Evolutionary conservation across 2,797 vertebrate species (phyloP), one percentile per base, ranked within the genome.

Genomic region (Periophthalmus magnuspinnatus): DNA sequence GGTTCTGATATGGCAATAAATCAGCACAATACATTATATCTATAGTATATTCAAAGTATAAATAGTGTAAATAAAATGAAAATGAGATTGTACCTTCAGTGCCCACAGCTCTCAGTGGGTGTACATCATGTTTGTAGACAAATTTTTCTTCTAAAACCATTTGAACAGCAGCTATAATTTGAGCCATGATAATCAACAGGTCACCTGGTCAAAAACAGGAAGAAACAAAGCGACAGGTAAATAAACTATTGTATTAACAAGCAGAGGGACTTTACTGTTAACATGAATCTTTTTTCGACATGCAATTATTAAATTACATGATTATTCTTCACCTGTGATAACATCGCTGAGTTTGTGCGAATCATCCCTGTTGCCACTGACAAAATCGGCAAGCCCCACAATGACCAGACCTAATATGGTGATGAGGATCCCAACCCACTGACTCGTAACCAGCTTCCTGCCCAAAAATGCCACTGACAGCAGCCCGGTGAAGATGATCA

Each of bases 81-180:
- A 32, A 19, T 17, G 32, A 65, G 8, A 21, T 21, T 69, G 19
- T 89, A 98, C 97, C 97, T 91, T 97, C 97, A 0, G 93, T 97
- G 52, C 96, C 97, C 0, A 97, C 96, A 0, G 96, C 96, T 34
- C 85, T 91, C 7, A 98, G 92, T 0, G 96, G 97, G 81, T 97
- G 96, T 17, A 97, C 95, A 0, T 97, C 93, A 2, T 98, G 96
- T 68, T 92, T 96, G 89, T 95, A 97, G 86, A 98, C 91, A 71
- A 98, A 96, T 78, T 97, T 98, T 82, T 98, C 96, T 75, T 98
- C 96, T 56, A 98, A 90, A 21, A 98, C 96, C 97, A 98, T 97
- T 88, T 97, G 96, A 67, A 97, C 93, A 13, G 97, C 85, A 0
- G 94, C 94, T 0, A 98, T 94, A 72, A 97, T 81, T 87, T 98